Evolutionary conservation across 1,140 invertebrate species (phyloP).

Genomic region (Brachionus sp.): DNA sequence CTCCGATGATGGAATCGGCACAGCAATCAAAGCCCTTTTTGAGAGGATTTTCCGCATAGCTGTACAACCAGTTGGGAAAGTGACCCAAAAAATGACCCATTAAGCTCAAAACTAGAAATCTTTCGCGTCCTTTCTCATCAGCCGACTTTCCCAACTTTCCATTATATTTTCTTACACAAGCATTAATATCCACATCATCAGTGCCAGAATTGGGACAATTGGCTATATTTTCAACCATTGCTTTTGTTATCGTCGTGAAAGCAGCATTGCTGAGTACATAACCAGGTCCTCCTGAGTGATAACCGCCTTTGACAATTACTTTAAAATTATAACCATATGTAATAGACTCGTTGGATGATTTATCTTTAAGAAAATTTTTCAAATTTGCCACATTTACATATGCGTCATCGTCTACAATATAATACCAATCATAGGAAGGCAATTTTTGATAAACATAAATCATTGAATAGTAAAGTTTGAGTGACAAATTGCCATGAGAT

Average conservation of each 20-base stretch:
- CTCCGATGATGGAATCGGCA: not conserved
- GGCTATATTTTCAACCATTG: not conserved
- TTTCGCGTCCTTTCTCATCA: not conserved
- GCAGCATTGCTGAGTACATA: constrained; percentile 52
- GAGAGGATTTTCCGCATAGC: not conserved
- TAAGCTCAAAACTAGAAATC: constrained; percentile 2
- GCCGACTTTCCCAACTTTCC: not conserved
- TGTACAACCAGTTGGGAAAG: not conserved
- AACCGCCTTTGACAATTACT: not conserved
- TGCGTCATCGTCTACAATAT: constrained; percentile 92
- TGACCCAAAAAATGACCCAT: not conserved
- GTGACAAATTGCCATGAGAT: not conserved
- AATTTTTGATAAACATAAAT: constrained; percentile 61
- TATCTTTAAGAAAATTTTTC: constrained; percentile 53
- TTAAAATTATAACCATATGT: constrained; percentile 44
- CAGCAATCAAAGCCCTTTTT: not conserved
- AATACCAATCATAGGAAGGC: constrained; percentile 73
- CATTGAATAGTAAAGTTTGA: not conserved
- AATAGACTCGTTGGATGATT: constrained; percentile 48
- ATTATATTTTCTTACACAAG: not conserved
- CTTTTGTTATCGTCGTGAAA: not conserved
- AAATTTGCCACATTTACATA: constrained; percentile 66
- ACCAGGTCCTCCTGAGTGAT: constrained; percentile 49
- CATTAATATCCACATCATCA: constrained; percentile 27
- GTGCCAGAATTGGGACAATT: not conserved